Evolutionary conservation across 2,888 invertebrate genomes (phyloP), one percentile per base, ranked within the genome.

Genomic region (Homarus gammarus): DNA sequence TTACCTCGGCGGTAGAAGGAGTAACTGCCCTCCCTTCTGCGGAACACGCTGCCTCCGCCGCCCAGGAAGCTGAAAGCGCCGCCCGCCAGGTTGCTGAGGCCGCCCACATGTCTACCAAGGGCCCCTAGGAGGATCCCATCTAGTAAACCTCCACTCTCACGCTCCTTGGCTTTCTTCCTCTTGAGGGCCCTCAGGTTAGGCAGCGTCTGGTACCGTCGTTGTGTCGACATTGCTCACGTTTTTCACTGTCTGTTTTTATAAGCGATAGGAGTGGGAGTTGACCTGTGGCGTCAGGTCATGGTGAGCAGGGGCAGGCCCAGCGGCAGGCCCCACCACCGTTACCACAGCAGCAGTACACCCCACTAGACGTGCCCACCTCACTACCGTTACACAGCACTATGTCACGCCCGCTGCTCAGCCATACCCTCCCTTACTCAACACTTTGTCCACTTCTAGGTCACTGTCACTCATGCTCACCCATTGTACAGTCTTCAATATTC

Each of bases 201-300:
- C 31, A 87, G 75, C 40, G 87, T 87, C 73, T 87, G 87, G 56
- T 82, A 87, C 18, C 87, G 81, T 31, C 87, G 81, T 40, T 81
- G 72, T 22, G 64, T 68, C 40, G 87, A 87, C 87, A 87, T 87
- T 49, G 51, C 68, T 68, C 72, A 61, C 36, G 49, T 72, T 68
- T 56, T 72, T 77, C 61, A 18, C 68, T 12, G 40, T 38, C 44
- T 12, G 70, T 68, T 85, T 44, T 73, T 84, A 27, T 68, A 68
- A 38, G 36, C n/a, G 64, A 38, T 36, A 79, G 40, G 38, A 64
- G 78, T 33, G 49, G 44, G 33, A 49, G 83, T 72, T 51, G 72
- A 84, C 44, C 44, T 73, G 72, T 49, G 44, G 36, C 72, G 33
- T 73, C 72, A 84, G 83, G 83, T 84, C 83, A 84, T 72, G 72